Evolutionary conservation across 2,797 vertebrate species (phyloP), one percentile per base, ranked within the genome.

Genomic region (Centropyge bicolor): DNA sequence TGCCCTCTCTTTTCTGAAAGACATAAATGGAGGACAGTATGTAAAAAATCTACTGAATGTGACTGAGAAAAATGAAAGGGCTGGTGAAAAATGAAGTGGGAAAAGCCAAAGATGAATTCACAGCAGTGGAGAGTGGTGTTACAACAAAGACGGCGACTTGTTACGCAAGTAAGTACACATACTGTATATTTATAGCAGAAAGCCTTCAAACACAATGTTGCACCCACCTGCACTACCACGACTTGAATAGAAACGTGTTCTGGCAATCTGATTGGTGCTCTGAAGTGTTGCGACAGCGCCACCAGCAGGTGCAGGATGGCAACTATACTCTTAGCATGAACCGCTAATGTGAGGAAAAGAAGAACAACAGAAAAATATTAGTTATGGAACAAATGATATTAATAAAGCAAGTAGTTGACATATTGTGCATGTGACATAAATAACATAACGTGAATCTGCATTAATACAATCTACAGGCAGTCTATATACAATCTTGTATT

Each of bases 221-320:
- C 36, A 83, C 89, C 27, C 93, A 99, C 98, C 98, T 99, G 98
- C 79, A 99, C 98, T 64, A 99, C 97, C 43, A 99, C 98, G 2
- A 99, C 97, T 87, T 98, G 98, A 89, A 99, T 97, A 24, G 98
- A 98, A 87, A 99, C 98, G 0, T 99, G 98, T 86, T 99, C 98
- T 1, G 98, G 98, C 74, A 99, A 95, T 87, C 98, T 95, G 91
- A 99, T 97, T 0, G 98, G 98, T 6, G 98, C 98, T 88, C 98
- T 95, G 90, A 99, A 99, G 93, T 99, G 98, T 69, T 99, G 98
- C 0, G 98, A 98, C 46, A 99, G 92, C 0, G 97, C 97, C 83
- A 99, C 97, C 90, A 99, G 92, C 82, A 99, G 96, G 89, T 99
- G 98, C 51, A 99, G 95, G 85, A 99, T 99, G 78, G 98, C 98